Conservation (phyloP, 92 coral and sea anemone species). For the Porites rus region DNA sequence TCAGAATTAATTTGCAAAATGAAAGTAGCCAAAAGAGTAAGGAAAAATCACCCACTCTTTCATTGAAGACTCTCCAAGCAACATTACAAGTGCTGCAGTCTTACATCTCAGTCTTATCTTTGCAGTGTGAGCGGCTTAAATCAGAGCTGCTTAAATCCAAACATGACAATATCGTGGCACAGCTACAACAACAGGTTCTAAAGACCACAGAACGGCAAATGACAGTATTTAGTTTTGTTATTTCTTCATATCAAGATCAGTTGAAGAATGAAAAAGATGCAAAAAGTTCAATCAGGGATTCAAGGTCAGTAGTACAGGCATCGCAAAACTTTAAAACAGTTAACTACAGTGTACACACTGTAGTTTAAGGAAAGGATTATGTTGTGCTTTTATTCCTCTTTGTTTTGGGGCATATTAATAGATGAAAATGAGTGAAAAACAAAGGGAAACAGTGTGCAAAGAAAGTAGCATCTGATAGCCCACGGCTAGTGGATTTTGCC, state of each 20-base stretch:
- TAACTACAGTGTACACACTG: too few species aligned
- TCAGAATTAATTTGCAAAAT: conserved; percentile 56
- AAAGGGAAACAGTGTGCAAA: too few species aligned
- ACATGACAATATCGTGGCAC: conserved; percentile 16
- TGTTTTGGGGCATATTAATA: too few species aligned
- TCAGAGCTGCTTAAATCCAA: conserved; percentile 5
- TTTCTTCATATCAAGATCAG: conserved; percentile 63
- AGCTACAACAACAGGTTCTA: conserved; percentile 63
- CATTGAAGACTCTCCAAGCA: conserved; percentile 41
- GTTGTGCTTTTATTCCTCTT: too few species aligned
- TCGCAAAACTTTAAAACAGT: too few species aligned
- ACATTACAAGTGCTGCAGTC: conserved; percentile 22
- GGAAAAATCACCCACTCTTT: neutral
- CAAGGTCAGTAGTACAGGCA: conserved; percentile 12
- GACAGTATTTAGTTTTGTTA: conserved; percentile 64
- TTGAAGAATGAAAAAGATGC: conserved; percentile 41
- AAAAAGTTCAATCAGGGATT: neutral
- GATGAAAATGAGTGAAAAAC: too few species aligned
- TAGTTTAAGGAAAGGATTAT: too few species aligned
- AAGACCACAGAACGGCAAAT: conserved; percentile 66
- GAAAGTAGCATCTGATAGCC: too few species aligned
- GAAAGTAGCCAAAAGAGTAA: conserved; percentile 1
- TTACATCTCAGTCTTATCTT: conserved; percentile 31
- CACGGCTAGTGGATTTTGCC: too few species aligned
- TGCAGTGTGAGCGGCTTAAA: conserved; percentile 36